Evolutionary conservation across 2,888 invertebrate genomes (phyloP).

Genomic region (Ectemnius continuus): DNA sequence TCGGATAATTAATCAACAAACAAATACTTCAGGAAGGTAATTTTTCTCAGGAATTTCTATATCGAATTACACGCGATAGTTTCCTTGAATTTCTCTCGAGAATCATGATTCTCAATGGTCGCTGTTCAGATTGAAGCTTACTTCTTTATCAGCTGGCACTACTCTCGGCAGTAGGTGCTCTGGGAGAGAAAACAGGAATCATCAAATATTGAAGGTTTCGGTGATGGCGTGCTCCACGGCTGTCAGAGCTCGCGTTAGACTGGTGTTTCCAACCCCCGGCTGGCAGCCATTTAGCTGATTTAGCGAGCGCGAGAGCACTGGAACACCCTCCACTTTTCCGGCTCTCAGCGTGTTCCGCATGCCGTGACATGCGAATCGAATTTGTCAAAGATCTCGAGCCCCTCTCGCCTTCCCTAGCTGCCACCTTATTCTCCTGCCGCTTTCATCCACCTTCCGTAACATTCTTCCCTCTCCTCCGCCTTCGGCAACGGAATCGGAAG

Average conservation of each 20-base stretch:
- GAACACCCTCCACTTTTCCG: slow-evolving; percentile 68
- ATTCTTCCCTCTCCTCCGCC: slow-evolving; percentile 9
- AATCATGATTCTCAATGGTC: slow-evolving; percentile 35
- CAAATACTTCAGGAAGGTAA: too few relatives aligned
- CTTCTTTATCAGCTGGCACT: slow-evolving; percentile 26
- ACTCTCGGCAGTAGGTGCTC: slow-evolving; percentile 31
- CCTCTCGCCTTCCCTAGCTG: not conserved
- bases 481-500: slow-evolving; percentile 26
- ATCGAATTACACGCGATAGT: too few relatives aligned
- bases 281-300: slow-evolving; percentile 69
- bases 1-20: too few relatives aligned
- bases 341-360: slow-evolving; percentile 68
- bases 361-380: slow-evolving; percentile 74
- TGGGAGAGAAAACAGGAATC: slow-evolving; percentile 37
- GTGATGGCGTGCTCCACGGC: slow-evolving; percentile 65
- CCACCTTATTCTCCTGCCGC: slow-evolving; percentile 15
- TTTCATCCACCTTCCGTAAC: slow-evolving; percentile 17
- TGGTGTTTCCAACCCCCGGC: slow-evolving; percentile 56
- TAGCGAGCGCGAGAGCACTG: slow-evolving; percentile 59
- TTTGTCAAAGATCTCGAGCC: slow-evolving; percentile 72
- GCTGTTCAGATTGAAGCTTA: slow-evolving; percentile 37
- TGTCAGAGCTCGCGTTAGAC: slow-evolving; percentile 67
- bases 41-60: too few relatives aligned
- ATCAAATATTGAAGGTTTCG: slow-evolving; percentile 67
- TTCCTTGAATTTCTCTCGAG: too few relatives aligned